Conservation (phyloP, 2,797 vertebrate species). For the Ficedula albicollis region DNA sequence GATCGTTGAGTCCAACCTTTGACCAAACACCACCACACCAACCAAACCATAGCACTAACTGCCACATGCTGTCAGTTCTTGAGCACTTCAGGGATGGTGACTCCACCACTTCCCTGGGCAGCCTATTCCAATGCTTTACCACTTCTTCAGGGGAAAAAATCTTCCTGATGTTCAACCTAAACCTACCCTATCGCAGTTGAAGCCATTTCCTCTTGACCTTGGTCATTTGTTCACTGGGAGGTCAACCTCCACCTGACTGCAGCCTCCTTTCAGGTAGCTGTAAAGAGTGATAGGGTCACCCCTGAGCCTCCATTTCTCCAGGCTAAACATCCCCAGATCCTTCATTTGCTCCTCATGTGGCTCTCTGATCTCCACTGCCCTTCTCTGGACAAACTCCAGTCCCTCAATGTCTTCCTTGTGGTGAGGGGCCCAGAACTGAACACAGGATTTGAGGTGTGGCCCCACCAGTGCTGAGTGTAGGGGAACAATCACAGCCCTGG, state of each 20-base stretch:
- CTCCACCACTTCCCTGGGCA: background rate
- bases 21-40: rapidly evolving
- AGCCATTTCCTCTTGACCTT: background rate
- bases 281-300: background rate
- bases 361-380: background rate
- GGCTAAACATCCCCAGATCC: background rate
- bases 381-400: background rate
- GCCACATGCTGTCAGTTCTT: background rate
- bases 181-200: background rate
- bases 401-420: background rate
- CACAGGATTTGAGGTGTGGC: rapidly evolving
- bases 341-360: background rate
- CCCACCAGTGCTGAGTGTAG: rapidly evolving
- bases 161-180: background rate
- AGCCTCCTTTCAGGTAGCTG: background rate
- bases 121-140: background rate
- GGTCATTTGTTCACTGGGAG: background rate
- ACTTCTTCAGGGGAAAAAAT: background rate
- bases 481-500: background rate
- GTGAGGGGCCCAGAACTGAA: background rate
- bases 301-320: background rate
- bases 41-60: background rate
- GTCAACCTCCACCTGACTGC: background rate
- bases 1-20: background rate
- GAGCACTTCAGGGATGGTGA: background rate